A percentile compares a stretch with the other conserved stretches of the same genome.
Evolutionary conservation across 2,888 invertebrate genomes (phyloP).

Genomic region (Tenthredo distinguenda): DNA sequence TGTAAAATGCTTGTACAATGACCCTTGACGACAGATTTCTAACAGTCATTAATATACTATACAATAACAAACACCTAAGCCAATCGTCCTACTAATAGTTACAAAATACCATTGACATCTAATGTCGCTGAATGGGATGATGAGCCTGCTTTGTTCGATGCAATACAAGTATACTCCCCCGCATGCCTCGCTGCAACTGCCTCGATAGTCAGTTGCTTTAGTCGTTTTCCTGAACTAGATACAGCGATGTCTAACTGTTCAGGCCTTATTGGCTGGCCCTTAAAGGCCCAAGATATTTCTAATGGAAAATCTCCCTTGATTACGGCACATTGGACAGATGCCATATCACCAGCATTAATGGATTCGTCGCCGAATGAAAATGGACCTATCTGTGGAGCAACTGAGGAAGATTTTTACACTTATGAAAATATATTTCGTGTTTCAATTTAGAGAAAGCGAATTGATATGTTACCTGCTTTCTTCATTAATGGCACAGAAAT

Average conservation of each 20-base stretch:
- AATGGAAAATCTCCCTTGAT: conserved; percentile 89
- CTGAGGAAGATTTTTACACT: conserved; percentile 75
- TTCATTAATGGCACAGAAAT: neutral
- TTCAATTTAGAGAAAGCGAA: neutral
- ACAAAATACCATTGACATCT: conserved; percentile 85
- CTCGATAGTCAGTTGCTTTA: conserved; percentile 83
- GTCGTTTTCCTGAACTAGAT: conserved; percentile 70
- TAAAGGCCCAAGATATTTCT: conserved; percentile 86
- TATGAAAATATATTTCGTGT: neutral
- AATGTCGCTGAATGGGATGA: conserved; percentile 85
- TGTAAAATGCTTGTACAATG: neutral
- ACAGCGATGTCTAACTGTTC: conserved; percentile 68
- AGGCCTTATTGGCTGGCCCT: conserved; percentile 73
- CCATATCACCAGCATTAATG: conserved; percentile 88
- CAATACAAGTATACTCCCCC: conserved; percentile 87
- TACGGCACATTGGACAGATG: conserved; percentile 87
- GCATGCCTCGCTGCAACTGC: conserved; percentile 85
- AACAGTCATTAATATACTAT: conserved; percentile 40
- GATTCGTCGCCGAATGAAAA: conserved; percentile 88
- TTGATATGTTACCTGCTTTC: neutral
- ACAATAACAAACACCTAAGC: conserved; percentile 45
- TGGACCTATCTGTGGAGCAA: conserved; percentile 86
- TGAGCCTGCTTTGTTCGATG: conserved; percentile 82
- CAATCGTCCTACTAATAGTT: conserved; percentile 41
- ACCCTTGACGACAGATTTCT: conserved; percentile 17